Evolutionary conservation across 30 jellyfish, hydroid and myxozoan genomes (phyloP).

Genomic region (Cassiopea andromeda): DNA sequence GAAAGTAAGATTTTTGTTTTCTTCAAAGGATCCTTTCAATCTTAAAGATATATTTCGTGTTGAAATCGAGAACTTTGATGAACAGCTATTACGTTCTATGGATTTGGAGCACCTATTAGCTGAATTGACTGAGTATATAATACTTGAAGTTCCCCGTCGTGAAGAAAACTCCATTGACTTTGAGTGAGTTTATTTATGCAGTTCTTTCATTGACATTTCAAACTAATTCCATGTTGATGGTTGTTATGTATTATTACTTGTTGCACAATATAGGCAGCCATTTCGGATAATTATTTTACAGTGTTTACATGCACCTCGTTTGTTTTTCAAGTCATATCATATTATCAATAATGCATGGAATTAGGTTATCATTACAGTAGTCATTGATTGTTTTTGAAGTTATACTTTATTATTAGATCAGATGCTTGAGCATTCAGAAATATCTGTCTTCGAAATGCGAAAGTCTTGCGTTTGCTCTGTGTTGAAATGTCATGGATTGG

Average conservation of each 20-base stretch:
- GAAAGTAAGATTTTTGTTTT: background rate
- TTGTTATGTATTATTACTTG: background rate
- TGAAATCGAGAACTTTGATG: constrained; percentile 2
- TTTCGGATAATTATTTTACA: background rate
- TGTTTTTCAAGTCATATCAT: too few species aligned
- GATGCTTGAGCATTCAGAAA: too few species aligned
- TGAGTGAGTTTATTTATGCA: constrained; percentile 5
- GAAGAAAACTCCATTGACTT: constrained; percentile 18
- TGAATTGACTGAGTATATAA: constrained; percentile 66
- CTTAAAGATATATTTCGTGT: constrained; percentile 31
- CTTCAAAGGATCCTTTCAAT: constrained; percentile 41
- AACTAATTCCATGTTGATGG: background rate
- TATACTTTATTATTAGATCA: too few species aligned
- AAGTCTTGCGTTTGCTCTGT: too few species aligned
- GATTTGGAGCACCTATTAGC: constrained; percentile 51
- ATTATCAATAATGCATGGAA: too few species aligned
- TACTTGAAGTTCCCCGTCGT: constrained; percentile 38
- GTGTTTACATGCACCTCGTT: too few species aligned
- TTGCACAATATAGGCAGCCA: background rate
- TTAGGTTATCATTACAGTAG: too few species aligned
- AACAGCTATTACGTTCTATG: constrained; percentile 20
- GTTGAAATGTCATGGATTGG: too few species aligned
- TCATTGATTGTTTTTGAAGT: too few species aligned
- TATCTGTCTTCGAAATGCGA: too few species aligned
- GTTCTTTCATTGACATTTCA: too few species aligned